Evolutionary conservation across 1,140 invertebrate genomes (phyloP), one percentile per base, ranked within the genome.

Genomic region (Zaprionus kolodkinae): DNA sequence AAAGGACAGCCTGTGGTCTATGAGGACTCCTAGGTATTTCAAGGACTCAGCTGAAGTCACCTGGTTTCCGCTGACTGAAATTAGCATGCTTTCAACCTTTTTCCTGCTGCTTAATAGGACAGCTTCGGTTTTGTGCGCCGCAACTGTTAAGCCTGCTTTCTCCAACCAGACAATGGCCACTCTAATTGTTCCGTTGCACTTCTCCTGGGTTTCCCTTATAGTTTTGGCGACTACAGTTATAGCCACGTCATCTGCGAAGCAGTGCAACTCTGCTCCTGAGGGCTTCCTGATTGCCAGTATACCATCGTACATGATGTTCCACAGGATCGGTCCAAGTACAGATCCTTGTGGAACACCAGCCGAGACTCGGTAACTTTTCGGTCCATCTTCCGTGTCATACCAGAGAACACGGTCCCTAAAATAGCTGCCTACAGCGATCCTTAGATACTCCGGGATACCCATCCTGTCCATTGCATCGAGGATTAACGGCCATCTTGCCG

Each of bases 221-320:
- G 38, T 40, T 40, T 40, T 5, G 11, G 38, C 38, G 13, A 40
- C 38, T 40, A 13, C 38, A n/a, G 38, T 40, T 12, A 40, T 40
- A 13, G 38, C 38, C 38, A 40, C 38, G 38, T 40, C 38, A 11
- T 40, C 38, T 40, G 38, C 38, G 38, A 40, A 40, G 12, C 12
- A 40, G 38, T 40, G 38, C 5, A 40, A 13, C 38, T 40, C 38
- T 4, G 38, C 5, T 12, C 13, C 38, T 13, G 4, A 13, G 3
- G 38, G 38, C 13, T 40, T 40, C 13, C 12, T 48, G 7, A 48
- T 48, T 48, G n/a, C 17, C 6, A 21, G n/a, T 10, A 48, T 48
- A 9, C 45, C 45, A 48, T 21, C 17, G 45, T 48, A 48, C 45
- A 48, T 48, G n/a, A 48, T 48, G 45, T 48, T 48, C 45, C 45